Percentiles rank a stretch among this genome's conserved stretches.
Evolutionary conservation across 2,888 invertebrate genomes (phyloP).

Genomic region (Dryocosmus kuriphilus): DNA sequence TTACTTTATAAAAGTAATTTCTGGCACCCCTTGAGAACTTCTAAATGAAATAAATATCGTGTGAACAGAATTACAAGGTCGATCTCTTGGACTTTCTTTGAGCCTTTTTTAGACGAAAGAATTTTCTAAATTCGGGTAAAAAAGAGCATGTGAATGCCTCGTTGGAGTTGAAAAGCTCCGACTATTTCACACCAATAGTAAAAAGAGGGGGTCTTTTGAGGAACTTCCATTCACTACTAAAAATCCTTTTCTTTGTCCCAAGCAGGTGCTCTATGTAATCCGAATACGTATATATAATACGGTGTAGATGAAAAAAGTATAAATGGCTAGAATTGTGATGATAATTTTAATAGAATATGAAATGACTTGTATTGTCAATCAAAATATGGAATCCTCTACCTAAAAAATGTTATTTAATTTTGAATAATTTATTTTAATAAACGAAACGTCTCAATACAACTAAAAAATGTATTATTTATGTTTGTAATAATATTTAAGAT

Average conservation of each 20-base stretch:
- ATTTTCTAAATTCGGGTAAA: slow-evolving; percentile 37
- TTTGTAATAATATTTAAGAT: background rate
- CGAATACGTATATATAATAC: slow-evolving; percentile 17
- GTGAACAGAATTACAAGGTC: slow-evolving; percentile 33
- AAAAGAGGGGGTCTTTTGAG: slow-evolving; percentile 14
- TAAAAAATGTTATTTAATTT: background rate
- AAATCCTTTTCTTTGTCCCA: slow-evolving; percentile 37
- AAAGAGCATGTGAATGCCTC: slow-evolving; percentile 26
- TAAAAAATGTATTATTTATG: background rate
- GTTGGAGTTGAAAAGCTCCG: slow-evolving; percentile 33
- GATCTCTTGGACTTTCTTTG: slow-evolving; percentile 5
- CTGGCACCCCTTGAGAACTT: slow-evolving; percentile 9
- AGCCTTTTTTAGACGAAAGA: slow-evolving; percentile 14
- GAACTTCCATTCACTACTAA: slow-evolving; percentile 27
- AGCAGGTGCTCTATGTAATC: slow-evolving; percentile 35
- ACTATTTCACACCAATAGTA: slow-evolving; percentile 38
- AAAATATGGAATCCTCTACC: background rate
- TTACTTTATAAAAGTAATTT: slow-evolving; percentile 4
- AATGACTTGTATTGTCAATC: slow-evolving; percentile 29
- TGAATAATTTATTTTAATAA: background rate
- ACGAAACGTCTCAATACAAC: too few species aligned
- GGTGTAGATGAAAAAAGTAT: slow-evolving; percentile 1
- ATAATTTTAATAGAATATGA: slow-evolving; percentile 24
- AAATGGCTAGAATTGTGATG: slow-evolving; percentile 12
- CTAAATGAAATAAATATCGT: slow-evolving; percentile 12